Evolutionary conservation across 2,113 vertebrate genomes (phyloP), one percentile per base, ranked within the genome.

Genomic region (Vicugna pacos): DNA sequence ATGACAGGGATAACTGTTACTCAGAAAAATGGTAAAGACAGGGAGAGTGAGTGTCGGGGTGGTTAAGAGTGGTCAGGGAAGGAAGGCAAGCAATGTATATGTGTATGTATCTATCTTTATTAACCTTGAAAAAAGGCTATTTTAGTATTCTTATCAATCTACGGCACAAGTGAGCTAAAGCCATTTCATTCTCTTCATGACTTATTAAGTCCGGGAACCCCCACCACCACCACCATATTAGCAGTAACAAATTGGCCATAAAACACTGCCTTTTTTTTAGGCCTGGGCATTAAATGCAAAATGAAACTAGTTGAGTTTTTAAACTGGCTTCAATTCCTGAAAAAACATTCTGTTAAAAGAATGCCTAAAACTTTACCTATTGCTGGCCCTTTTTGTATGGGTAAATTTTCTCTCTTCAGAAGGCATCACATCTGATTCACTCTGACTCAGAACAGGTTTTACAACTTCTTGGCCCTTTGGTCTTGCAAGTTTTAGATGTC

Each of bases 361-460:
- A 64, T 0, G 35, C n/a, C 69, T 79, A 67, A 62, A 72, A 91
- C 52, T 73, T 86, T 20, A 95, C 58, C 52, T 56, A 64, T 1
- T 2, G 4, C 24, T 17, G 3, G 24, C 12, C 28, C 30, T 22
- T 56, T 73, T 54, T 2, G 32, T 50, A 42, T 15, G 35, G 42
- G 35, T 24, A 42, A 42, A 35, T 42, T 38, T 35, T 70, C 65
- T 79, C 84, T 90, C 82, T 89, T 79, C 20, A 32, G 26, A 69
- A 91, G 35, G 77, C 65, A 82, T 77, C 64, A 22, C 75, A 42
- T 77, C 89, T 69, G 60, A 65, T 42, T 77, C 77, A 76, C 46
- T 69, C 89, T 87, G 92, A 93, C 77, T 95, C 93, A 75, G 88
- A 97, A 97, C 96, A 94, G 94, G 98, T 96, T 95, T 91, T 94